Evolutionary conservation across 2,888 invertebrate species (phyloP), one percentile per base, ranked within the genome.

Genomic region (Micoletzkya japonica): DNA sequence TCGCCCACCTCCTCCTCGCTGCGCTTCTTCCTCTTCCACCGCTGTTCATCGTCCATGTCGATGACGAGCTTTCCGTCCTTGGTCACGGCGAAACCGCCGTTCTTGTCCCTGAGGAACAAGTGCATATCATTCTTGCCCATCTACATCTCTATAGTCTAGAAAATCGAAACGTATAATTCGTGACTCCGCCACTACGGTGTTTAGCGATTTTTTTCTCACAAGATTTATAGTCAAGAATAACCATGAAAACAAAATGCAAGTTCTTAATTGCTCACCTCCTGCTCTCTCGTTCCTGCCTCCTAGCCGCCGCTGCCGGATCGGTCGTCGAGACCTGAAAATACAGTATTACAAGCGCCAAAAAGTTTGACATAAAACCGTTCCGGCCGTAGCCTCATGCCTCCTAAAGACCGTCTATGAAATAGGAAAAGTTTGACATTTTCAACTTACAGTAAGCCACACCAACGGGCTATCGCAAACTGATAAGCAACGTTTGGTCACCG

Each of bases 11-110:
- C 64, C 20, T 64, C 64, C n/a, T 52, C 64, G 7, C 24, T 24
- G 36, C 37, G 32, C 54, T 54, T 54, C 64, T 50, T 52, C 52
- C 37, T 50, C 36, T 52, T 64, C 49, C 52, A 36, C 4, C 52
- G 26, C 14, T 50, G 36, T 14, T 36, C 73, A 57, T 73, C 73
- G 30, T 75, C 77, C 20, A 76, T n/a, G 20, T 75, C 67, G 70
- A 82, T 77, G 50, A 82, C 59, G 54, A 82, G 72, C 59, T 77
- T 77, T 70, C 82, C 82, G 30, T 78, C 78, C 56, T 75, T 74
- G 4, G 78, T 74, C 61, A 81, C 75, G 39, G 73, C 73, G 77
- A 82, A 81, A 57, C 77, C 79, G 26, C 73, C 72, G 44, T 78
- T 76, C 20, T 69, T 58, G 67, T 80, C 76, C 61, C 74, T 75